Percentiles rank a stretch among this genome's conserved stretches.
Evolutionary conservation across 2,113 vertebrate genomes (phyloP).

Genomic region (Miniopterus natalensis): DNA sequence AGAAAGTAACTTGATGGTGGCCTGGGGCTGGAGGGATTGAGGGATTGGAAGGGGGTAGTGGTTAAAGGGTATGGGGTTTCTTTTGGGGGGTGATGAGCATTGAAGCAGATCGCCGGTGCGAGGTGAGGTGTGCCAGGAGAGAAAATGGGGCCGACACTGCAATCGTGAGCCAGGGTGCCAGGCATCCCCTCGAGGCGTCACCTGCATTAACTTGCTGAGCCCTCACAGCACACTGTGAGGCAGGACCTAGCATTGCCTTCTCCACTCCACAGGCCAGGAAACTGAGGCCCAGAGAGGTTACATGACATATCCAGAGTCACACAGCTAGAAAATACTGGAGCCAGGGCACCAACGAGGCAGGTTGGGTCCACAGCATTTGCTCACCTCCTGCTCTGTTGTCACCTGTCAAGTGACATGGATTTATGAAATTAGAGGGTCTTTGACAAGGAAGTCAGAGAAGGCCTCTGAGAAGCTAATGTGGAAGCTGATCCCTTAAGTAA

Average conservation of each 20-base stretch:
- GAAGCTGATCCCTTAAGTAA: neutral
- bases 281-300: neutral
- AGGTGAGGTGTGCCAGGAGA: neutral
- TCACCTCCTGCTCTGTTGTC: neutral
- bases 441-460: neutral
- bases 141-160: rapidly evolving
- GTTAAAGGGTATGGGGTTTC: neutral
- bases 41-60: no score
- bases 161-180: neutral
- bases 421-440: neutral
- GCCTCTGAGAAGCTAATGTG: neutral
- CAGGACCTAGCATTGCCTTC: neutral
- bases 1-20: neutral
- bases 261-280: neutral
- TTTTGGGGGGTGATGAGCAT: neutral
- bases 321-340: neutral
- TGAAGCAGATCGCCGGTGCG: neutral
- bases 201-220: no score
- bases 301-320: neutral
- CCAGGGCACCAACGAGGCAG: neutral
- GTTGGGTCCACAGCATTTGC: neutral
- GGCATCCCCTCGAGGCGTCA: neutral
- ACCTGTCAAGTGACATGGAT: neutral
- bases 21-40: no score
- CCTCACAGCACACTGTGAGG: neutral